These are phyloP conservation scores for Rhyacophila evoluta DNA, from an alignment of 2,888 invertebrate genomes.

Conservation along the genomic window DNA sequence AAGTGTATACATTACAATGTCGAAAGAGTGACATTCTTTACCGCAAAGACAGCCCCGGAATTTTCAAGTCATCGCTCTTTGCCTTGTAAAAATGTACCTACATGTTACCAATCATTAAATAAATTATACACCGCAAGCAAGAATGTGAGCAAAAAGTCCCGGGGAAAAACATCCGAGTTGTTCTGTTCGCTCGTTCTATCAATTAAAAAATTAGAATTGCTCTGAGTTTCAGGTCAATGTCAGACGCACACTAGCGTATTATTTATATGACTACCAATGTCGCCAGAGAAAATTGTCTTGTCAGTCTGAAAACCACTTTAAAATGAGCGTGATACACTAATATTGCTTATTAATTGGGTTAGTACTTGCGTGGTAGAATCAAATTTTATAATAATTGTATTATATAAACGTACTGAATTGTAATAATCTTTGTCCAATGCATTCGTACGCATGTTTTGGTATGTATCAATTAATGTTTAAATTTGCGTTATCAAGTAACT, in stretches of 20 bases:
- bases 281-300: not conserved
- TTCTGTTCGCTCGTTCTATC: not conserved
- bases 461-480: too few relatives aligned
- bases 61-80: not conserved
- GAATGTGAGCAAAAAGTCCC: not conserved
- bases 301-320: too few relatives aligned
- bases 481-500: too few relatives aligned
- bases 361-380: too few relatives aligned
- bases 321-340: too few relatives aligned
- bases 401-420: too few relatives aligned
- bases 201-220: slow-evolving; percentile 1
- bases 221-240: not conserved
- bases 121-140: not conserved
- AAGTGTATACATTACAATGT: too few relatives aligned
- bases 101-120: not conserved
- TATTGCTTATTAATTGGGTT: too few relatives aligned
- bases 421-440: too few relatives aligned
- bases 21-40: too few relatives aligned
- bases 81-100: not conserved
- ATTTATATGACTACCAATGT: not conserved
- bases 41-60: not conserved
- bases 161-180: not conserved
- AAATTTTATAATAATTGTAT: too few relatives aligned
- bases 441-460: too few relatives aligned
- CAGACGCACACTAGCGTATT: not conserved